Base-by-base conservation (phyloP, 2,797 vertebrate genomes). In the Clarias fuscus region DNA sequence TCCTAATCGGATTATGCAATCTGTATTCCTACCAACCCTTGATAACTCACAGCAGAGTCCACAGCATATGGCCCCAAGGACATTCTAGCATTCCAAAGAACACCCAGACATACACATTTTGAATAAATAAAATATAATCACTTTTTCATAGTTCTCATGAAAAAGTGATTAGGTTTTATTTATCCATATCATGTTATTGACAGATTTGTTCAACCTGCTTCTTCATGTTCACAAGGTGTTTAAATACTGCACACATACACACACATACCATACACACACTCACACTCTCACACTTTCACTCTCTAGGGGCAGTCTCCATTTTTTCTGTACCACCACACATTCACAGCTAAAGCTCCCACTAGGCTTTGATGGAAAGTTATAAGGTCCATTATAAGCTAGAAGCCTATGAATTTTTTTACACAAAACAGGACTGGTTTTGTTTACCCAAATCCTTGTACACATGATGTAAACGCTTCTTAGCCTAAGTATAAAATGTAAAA, bases 1-100 rank as follows among this genome's bases (percentile, higher is more conserved):
- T 72, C 17, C 22, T 88, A 90, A 90, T 90, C 89, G 62, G 89
- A 90, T 88, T 88, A 88, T 85, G 83, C 85, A 86, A 86, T 85
- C 88, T 88, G 82, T 83, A 83, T 76, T 78, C 85, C 58, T 68
- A n/a, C 33, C 88, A 75, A 40, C 82, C 86, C 70, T 58, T 72
- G 22, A 40, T 85, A 79, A 62, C 65, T 72, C 85, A 76, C 67
- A 56, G 75, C 48, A 82, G 48, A 58, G 3, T 17, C n/a, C 24
- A n/a, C 43, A 76, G 82, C 87, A 89, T 87, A 85, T 88, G 84
- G 83, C 78, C 27, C 83, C 83, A 71, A 80, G 13, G 81, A 48
- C 86, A 79, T 70, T 77, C 64, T 68, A 33, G 43, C 5, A 5
- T 68, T 82, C 27, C 53, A 65, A 30, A 43, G 22, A 22, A n/a